phyloP scores from a whole-genome alignment of 2,797 vertebrate genomes.

The Acrossocheilus fasciatus region DNA sequence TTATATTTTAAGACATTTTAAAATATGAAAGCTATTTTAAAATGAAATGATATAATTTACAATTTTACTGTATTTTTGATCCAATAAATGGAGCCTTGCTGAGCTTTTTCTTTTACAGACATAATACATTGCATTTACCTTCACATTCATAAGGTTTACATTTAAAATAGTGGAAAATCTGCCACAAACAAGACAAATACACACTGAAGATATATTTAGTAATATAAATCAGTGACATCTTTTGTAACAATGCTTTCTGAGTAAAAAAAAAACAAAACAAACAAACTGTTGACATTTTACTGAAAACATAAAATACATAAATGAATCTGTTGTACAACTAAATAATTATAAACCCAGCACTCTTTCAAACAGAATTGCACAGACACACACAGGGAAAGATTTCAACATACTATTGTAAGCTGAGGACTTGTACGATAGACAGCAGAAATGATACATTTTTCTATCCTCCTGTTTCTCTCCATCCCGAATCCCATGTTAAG shows the following conservation, averaged over 20 bases:
- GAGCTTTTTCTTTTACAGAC: neutral
- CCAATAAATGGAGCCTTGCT: neutral
- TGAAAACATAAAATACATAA: neutral
- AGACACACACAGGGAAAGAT: neutral
- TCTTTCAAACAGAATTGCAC: neutral
- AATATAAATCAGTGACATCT: neutral
- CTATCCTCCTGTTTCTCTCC: conserved; percentile 26
- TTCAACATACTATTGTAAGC: neutral
- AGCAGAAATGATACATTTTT: conserved; percentile 49
- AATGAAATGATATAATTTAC: neutral
- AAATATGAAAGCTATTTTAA: neutral
- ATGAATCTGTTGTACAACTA: neutral
- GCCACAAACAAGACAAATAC: neutral
- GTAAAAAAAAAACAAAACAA: neutral
- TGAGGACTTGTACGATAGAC: neutral
- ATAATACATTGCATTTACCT: neutral
- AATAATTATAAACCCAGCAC: neutral
- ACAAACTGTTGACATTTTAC: neutral
- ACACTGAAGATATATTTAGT: neutral
- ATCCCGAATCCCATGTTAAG: conserved; percentile 58
- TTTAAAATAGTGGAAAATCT: neutral
- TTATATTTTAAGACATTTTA: neutral
- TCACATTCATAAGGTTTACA: neutral
- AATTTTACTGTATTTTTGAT: neutral
- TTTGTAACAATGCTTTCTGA: neutral